Base-by-base conservation (phyloP, 2,113 vertebrate species). In the Dunckerocampus dactyliophorus region DNA sequence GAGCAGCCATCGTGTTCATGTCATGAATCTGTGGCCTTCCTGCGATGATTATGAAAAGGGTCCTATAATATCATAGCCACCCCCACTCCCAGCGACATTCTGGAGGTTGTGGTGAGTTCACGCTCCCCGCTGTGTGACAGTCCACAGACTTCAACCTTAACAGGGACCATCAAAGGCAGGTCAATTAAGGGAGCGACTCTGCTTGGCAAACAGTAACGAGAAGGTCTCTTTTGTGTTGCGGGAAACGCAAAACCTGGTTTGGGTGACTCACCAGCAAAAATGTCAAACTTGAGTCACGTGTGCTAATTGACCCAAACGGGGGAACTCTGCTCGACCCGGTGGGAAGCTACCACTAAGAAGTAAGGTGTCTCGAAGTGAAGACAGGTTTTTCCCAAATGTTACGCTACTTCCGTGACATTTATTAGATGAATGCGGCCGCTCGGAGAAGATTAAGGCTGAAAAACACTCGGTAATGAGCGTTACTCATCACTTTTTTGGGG, bases 231-330 rank as follows among this genome's bases (percentile, higher is more conserved):
- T 65, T 75, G 75, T 73, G 47, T 72, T 72, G 70, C 70, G 66
- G 79, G 79, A 83, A 86, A 71, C 24, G 50, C 45, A 51, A 39
- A 48, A 67, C 46, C 61, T 71, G 13, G n/a, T 77, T 19, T n/a
- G 52, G 74, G 65, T 89, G 84, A 86, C 75, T 83, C 87, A 83
- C 51, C 3, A 28, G 72, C 67, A 73, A 75, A 77, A 80, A 76
- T 22, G 55, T 48, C 71, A 65, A 59, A 46, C 24, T 83, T 85
- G 84, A 87, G 69, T 87, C 82, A 86, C 71, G 59, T 47, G 71
- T 68, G 34, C 49, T 81, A 80, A 77, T 73, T 77, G 72, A 79
- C 71, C 76, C 69, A 8, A 56, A 64, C 64, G 31, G 45, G 64
- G 55, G 77, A 79, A 79, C 80, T 85, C 67, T 71, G 49, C 21